These are phyloP conservation scores for Sisor rabdophorus DNA, from an alignment of 2,113 vertebrate genomes.

Conservation along the genomic window DNA sequence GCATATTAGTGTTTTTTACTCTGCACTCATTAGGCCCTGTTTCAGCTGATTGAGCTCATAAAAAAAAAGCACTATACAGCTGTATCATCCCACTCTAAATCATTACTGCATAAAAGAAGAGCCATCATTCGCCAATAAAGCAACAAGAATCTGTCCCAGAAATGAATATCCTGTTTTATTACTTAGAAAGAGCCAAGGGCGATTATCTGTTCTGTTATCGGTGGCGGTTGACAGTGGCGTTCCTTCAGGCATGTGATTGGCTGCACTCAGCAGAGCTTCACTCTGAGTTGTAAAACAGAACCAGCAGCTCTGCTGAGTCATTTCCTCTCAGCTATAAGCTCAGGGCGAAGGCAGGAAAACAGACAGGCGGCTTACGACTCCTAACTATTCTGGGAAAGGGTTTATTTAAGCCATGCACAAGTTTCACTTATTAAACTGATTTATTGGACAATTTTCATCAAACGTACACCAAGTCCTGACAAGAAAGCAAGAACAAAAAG, in stretches of 20 bases:
- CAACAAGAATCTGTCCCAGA: background rate
- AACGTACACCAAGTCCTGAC: background rate
- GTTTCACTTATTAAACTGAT: background rate
- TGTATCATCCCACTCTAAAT: background rate
- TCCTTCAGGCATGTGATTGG: conserved; percentile 17
- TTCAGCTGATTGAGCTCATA: background rate
- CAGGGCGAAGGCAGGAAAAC: conserved; percentile 34
- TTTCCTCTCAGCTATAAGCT: conserved; percentile 48
- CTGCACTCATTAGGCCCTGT: background rate
- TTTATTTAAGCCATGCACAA: background rate
- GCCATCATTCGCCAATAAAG: background rate
- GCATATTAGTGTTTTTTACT: background rate
- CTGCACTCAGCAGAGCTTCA: conserved; percentile 41
- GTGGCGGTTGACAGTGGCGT: conserved; percentile 7
- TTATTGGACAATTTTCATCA: background rate
- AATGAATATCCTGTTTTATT: background rate
- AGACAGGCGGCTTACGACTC: background rate
- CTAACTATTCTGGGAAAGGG: background rate
- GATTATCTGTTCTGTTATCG: background rate
- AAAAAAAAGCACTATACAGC: background rate
- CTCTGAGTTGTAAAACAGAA: conserved; percentile 25
- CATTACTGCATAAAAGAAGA: background rate
- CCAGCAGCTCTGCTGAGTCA: conserved; percentile 55
- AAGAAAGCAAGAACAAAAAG: background rate
- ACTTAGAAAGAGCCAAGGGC: background rate